Evolutionary conservation across 2,888 invertebrate genomes (phyloP), one percentile per base, ranked within the genome.

Genomic region (Mesoligia furuncula): DNA sequence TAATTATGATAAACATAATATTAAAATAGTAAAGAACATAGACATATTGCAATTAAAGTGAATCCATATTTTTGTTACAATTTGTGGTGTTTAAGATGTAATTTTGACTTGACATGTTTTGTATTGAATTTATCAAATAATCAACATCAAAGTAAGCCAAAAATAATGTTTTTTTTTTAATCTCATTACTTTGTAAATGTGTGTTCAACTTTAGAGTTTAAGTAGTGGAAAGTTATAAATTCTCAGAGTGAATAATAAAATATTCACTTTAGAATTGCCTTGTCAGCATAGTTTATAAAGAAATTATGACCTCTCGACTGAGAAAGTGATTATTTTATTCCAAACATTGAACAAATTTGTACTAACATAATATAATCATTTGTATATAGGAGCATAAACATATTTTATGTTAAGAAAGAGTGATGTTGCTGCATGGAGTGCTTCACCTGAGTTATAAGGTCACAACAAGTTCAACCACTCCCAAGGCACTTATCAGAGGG

Each of bases 131-230:
- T 88, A 86, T 84, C 87, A 77, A 89, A 88, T 93, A 92, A 91
- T 92, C 90, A 90, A 92, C 91, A 92, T 92, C 92, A 94, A 93
- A 93, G 90, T 93, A 93, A 95, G 94, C 96, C 96, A 96, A 96
- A 96, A 94, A 95, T 92, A 91, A 89, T 91, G 85, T 92, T 91
- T 93, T 92, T 90, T 89, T 92, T 93, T 89, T 91, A 1, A 90
- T 91, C 87, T 91, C 90, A 89, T 87, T 90, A 81, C 81, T 90
- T 91, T 94, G 93, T 95, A 94, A 94, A 94, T 94, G 95, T 96
- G 95, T 96, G 95, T 96, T 96, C 95, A 96, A 93, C 87, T 91
- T 83, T 95, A 95, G 94, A 87, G 76, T 90, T 76, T 96, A 96
- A 95, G 95, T 96, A 95, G 95, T 89, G 80, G 91, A 80, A 87